Conservation (phyloP, 1,140 invertebrate genomes). For the Drosophila eugracilis region DNA sequence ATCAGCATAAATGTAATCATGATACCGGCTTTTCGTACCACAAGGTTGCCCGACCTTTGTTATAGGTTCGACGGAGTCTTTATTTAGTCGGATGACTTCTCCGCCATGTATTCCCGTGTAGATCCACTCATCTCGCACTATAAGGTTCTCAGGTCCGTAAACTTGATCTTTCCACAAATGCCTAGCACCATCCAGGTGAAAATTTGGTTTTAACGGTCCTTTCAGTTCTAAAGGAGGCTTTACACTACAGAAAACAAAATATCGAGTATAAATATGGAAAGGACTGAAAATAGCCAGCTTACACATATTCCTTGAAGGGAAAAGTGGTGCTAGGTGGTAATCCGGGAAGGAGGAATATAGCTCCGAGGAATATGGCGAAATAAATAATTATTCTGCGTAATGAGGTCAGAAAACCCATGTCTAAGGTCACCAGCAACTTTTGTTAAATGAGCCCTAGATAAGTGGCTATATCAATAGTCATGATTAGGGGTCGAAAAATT, state of each 20-base stretch:
- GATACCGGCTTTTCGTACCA: conserved; percentile 84
- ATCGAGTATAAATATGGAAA: not conserved
- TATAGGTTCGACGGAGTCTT: conserved; percentile 85
- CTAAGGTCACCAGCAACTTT: no score
- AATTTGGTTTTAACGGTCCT: conserved; percentile 87
- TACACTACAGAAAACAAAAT: conserved; percentile 48
- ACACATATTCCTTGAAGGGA: conserved; percentile 75
- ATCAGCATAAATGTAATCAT: no score
- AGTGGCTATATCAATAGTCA: no score
- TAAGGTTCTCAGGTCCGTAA: conserved; percentile 89
- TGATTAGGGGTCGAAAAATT: no score
- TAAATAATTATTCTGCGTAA: conserved; percentile 56
- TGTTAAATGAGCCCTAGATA: no score
- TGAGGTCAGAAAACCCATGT: conserved; percentile 70
- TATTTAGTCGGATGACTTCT: conserved; percentile 88
- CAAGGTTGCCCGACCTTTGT: conserved; percentile 90
- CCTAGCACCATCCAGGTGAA: conserved; percentile 87
- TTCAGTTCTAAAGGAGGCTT: conserved; percentile 84
- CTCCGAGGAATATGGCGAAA: conserved; percentile 68
- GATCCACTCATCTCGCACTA: conserved; percentile 88
- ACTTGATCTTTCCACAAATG: conserved; percentile 87
- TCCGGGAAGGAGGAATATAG: conserved; percentile 68
- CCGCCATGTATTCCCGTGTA: conserved; percentile 89
- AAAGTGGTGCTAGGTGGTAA: conserved; percentile 78
- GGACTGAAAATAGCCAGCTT: conserved; percentile 16